Conservation (phyloP, 2,113 vertebrate species). For the Ceyx cyanopectus region DNA sequence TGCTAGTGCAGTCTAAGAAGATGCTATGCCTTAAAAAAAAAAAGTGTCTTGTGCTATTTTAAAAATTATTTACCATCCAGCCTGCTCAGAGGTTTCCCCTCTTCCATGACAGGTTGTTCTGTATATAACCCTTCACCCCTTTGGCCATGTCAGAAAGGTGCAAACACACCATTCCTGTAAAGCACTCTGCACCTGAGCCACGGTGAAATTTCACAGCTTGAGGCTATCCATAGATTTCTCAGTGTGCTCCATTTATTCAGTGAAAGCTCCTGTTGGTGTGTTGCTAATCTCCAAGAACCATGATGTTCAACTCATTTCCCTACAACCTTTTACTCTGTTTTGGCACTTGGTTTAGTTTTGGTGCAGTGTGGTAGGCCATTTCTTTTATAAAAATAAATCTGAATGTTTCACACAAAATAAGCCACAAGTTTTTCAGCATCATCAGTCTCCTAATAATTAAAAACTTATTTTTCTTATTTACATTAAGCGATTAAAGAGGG, state of each 20-base stretch:
- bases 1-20: not conserved
- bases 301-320: not conserved
- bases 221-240: not conserved
- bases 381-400: not conserved
- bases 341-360: not conserved
- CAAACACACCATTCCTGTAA: not conserved
- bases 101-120: not conserved
- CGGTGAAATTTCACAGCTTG: accelerated
- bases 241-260: not conserved
- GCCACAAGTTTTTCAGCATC: not conserved
- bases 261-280: not conserved
- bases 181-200: not conserved
- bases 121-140: not conserved
- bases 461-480: not conserved
- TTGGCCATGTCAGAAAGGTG: not conserved
- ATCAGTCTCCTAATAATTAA: not conserved
- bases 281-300: not conserved
- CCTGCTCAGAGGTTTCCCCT: not conserved
- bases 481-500: not conserved
- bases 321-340: not conserved
- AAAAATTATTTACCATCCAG: not conserved
- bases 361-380: not conserved
- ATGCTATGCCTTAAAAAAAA: not conserved
- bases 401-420: not conserved
- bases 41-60: not conserved